A percentile compares a stretch with the other conserved stretches of the same genome.
These are phyloP conservation scores for Melangyna quadrimaculata DNA, from an alignment of 2,888 invertebrate genomes.

Conservation along the genomic window DNA sequence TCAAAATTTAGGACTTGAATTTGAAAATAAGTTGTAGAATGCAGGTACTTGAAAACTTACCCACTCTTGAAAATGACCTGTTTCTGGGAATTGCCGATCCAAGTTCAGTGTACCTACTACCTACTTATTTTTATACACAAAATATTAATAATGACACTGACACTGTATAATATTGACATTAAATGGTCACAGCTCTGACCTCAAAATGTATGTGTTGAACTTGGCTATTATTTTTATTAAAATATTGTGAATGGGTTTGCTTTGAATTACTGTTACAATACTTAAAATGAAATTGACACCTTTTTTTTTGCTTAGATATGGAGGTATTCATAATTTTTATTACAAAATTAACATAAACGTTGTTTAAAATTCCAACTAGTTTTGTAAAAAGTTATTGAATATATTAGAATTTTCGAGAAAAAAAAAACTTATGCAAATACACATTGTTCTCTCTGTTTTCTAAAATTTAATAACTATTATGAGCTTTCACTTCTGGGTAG, in stretches of 20 bases:
- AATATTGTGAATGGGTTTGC: fast-evolving
- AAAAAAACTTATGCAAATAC: background rate
- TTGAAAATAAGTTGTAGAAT: no score
- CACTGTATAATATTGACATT: no score
- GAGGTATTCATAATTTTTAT: background rate
- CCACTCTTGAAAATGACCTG: no score
- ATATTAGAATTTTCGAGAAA: background rate
- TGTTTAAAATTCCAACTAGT: background rate
- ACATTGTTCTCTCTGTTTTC: background rate
- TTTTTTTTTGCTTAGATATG: no score
- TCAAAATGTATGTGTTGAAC: background rate
- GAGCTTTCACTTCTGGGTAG: background rate
- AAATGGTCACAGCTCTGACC: background rate
- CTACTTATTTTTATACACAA: no score
- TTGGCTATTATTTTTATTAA: background rate
- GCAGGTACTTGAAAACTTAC: no score
- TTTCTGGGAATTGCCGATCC: no score
- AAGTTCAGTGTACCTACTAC: no score
- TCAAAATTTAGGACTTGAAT: no score
- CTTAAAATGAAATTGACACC: background rate
- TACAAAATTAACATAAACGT: background rate
- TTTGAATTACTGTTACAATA: background rate
- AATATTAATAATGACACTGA: no score
- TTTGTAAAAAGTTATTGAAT: background rate
- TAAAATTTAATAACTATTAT: background rate